A percentile compares a stretch with the other conserved stretches of the same genome.
These are phyloP conservation scores for Zaprionus nigranus DNA, from an alignment of 1,140 invertebrate genomes.

Conservation along the genomic window DNA sequence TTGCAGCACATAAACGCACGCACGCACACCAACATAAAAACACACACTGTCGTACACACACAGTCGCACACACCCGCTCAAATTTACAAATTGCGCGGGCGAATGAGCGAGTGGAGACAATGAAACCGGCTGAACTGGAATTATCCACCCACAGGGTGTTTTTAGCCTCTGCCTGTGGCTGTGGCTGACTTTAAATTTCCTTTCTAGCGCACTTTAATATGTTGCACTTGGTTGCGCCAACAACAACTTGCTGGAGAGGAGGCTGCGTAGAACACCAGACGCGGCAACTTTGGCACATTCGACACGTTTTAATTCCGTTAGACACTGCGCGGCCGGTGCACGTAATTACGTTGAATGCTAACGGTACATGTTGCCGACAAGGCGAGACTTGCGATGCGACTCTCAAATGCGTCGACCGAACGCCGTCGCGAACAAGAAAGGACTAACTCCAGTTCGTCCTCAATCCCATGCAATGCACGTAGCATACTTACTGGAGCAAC, in stretches of 20 bases:
- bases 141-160: slow-evolving; percentile 20
- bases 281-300: slow-evolving; percentile 10
- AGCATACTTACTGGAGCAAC: slow-evolving; percentile 46
- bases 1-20: slow-evolving; percentile 44
- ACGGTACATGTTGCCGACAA: slow-evolving; percentile 16
- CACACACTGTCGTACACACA: not conserved
- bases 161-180: not conserved
- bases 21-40: slow-evolving; percentile 11
- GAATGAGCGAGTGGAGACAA: slow-evolving; percentile 36
- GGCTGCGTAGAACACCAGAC: not conserved
- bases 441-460: slow-evolving; percentile 20
- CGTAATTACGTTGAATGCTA: slow-evolving; percentile 46
- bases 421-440: slow-evolving; percentile 39
- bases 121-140: slow-evolving; percentile 14
- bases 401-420: slow-evolving; percentile 26
- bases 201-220: slow-evolving; percentile 58
- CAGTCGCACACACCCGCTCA: slow-evolving; percentile 15
- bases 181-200: slow-evolving; percentile 37
- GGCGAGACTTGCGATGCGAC: not conserved
- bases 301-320: slow-evolving; percentile 35
- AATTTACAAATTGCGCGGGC: slow-evolving; percentile 55
- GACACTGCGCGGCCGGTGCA: slow-evolving; percentile 23
- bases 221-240: slow-evolving; percentile 50
- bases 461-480: slow-evolving; percentile 9
- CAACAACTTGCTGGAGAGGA: slow-evolving; percentile 1